A percentile compares a stretch with the other conserved stretches of the same genome.
phyloP scores from a whole-genome alignment of 2,797 vertebrate species.

The Pseudochromis fuscus region DNA sequence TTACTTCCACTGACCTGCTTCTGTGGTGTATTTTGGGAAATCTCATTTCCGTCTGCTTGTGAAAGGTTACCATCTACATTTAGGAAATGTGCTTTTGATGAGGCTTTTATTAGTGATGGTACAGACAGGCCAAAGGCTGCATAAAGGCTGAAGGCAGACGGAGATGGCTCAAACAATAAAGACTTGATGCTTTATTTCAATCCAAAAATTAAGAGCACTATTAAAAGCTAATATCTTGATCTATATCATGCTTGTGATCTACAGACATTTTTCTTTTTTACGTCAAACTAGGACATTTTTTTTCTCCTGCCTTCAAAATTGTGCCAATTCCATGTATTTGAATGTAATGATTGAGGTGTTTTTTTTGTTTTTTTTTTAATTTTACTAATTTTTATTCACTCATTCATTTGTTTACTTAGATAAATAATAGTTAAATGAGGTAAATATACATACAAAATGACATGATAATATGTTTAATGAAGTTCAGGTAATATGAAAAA shows the following conservation, averaged over 20 bases:
- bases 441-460: no score
- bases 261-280: neutral
- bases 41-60: conserved; percentile 75
- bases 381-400: no score
- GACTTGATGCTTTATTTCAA: conserved; percentile 29
- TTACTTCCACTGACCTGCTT: conserved; percentile 71
- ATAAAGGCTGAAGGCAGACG: conserved; percentile 35
- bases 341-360: neutral
- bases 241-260: neutral
- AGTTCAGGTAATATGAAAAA: no score
- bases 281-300: neutral
- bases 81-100: conserved; percentile 78
- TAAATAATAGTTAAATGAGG: no score
- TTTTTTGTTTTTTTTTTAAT: no score
- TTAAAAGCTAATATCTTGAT: neutral
- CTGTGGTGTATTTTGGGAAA: conserved; percentile 76
- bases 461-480: no score
- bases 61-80: conserved; percentile 79
- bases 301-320: no score
- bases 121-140: conserved; percentile 29
- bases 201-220: neutral
- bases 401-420: no score
- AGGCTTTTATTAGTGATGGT: conserved; percentile 64
- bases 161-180: conserved; percentile 32
- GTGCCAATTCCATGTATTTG: no score